These are phyloP conservation scores for Hippocampus zosterae DNA, from an alignment of 2,113 vertebrate species.

Conservation along the genomic window DNA sequence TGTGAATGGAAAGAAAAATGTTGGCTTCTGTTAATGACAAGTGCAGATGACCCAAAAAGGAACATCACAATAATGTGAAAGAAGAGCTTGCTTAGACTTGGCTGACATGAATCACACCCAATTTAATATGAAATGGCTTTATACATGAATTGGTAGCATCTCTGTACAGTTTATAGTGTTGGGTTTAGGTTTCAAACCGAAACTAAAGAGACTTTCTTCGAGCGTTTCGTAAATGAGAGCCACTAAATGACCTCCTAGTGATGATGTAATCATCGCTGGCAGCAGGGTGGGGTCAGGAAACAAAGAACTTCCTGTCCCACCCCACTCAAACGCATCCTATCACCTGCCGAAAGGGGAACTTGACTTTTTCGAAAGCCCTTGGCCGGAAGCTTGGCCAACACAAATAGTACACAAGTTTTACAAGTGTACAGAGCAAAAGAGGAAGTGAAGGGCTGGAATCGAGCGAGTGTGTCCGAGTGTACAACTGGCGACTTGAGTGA, in stretches of 20 bases:
- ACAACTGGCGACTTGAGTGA: not conserved
- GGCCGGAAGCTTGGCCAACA: not conserved
- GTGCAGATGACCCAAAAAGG: not conserved
- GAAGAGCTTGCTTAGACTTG: not conserved
- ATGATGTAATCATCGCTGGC: not conserved
- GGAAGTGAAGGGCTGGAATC: not conserved
- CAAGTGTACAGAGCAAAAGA: not conserved
- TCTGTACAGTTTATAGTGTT: not conserved
- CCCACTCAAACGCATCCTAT: not conserved
- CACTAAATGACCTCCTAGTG: not conserved
- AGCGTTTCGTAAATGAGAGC: not conserved
- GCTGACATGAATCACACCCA: not conserved
- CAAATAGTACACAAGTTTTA: not conserved
- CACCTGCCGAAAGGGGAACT: not conserved
- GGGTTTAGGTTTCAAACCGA: not conserved
- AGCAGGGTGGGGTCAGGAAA: not conserved
- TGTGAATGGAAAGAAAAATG: not conserved
- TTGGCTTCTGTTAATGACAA: not conserved
- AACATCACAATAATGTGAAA: not conserved
- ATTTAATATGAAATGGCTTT: not conserved
- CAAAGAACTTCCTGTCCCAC: constrained; percentile 3
- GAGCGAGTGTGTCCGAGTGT: not conserved
- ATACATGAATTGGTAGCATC: not conserved
- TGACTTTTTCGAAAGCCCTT: not conserved
- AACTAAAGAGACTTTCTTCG: not conserved